These are phyloP conservation scores for Anniella stebbinsi DNA, from an alignment of 2,797 vertebrate species.

Conservation along the genomic window DNA sequence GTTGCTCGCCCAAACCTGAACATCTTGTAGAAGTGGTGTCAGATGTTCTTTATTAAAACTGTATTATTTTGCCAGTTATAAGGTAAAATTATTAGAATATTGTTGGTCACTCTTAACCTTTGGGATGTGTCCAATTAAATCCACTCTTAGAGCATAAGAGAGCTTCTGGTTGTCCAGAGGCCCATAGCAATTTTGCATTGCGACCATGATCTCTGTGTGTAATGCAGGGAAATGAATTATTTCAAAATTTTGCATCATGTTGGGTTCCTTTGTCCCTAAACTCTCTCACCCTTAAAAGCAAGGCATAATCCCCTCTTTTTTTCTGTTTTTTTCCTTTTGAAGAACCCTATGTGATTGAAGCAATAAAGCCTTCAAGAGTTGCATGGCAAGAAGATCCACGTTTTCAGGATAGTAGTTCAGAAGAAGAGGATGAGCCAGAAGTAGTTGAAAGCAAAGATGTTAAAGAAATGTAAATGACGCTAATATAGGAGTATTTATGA, in stretches of 20 bases:
- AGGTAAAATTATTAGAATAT: not conserved
- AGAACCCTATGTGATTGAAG: constrained; percentile 84
- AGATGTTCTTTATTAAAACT: not conserved
- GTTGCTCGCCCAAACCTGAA: not conserved
- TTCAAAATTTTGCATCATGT: not conserved
- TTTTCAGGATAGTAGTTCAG: constrained; percentile 93
- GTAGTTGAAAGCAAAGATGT: constrained; percentile 58
- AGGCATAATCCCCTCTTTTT: not conserved
- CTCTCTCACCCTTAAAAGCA: not conserved
- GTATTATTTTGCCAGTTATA: not conserved
- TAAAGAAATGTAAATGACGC: constrained; percentile 63
- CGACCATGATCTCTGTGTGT: not conserved
- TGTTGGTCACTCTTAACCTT: not conserved
- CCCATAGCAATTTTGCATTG: not conserved
- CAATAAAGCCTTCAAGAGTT: constrained; percentile 80
- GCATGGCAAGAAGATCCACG: constrained; percentile 86
- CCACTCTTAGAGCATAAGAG: not conserved
- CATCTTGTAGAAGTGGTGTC: not conserved
- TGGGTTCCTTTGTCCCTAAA: not conserved
- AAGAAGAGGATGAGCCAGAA: constrained; percentile 81
- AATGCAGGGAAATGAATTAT: not conserved
- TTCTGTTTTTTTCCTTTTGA: constrained; percentile 3
- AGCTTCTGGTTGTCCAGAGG: not conserved
- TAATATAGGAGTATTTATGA: not conserved
- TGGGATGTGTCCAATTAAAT: not conserved